Evolutionary conservation across 1,140 invertebrate genomes (phyloP).

Genomic region (Calliopsis andreniformis): DNA sequence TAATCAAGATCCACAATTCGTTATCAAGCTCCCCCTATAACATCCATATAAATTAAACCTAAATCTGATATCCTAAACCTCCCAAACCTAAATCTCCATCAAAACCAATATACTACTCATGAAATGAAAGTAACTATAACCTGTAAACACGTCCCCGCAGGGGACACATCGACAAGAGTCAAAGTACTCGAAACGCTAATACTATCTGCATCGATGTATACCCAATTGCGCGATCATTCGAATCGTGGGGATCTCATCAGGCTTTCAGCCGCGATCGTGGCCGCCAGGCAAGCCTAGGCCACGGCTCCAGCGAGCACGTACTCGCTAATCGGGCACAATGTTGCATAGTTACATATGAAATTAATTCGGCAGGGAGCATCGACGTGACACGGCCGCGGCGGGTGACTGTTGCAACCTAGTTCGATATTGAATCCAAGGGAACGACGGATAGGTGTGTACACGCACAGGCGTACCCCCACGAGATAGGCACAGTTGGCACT

Average conservation of each 20-base stretch:
- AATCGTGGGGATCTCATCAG: neutral
- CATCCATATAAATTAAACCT: no score
- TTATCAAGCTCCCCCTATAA: no score
- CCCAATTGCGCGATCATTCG: neutral
- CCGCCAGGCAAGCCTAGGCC: no score
- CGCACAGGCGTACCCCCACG: conserved; percentile 9
- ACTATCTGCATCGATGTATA: no score
- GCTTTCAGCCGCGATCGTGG: neutral
- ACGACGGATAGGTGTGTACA: conserved; percentile 11
- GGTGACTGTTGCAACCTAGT: conserved; percentile 23
- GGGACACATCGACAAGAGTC: no score
- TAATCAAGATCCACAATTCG: no score
- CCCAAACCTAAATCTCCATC: no score
- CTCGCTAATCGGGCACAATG: conserved; percentile 25
- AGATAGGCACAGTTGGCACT: conserved; percentile 59
- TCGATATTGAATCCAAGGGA: conserved; percentile 40
- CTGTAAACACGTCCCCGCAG: no score
- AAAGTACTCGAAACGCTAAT: no score
- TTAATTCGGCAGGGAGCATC: conserved; percentile 46
- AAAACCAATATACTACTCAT: no score
- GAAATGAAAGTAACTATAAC: no score
- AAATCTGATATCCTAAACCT: no score
- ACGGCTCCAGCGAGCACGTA: conserved; percentile 17
- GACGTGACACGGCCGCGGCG: conserved; percentile 1
- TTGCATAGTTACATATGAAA: conserved; percentile 36